Evolutionary conservation across 2,113 vertebrate species (phyloP).

Genomic region (Accipiter virgatus): DNA sequence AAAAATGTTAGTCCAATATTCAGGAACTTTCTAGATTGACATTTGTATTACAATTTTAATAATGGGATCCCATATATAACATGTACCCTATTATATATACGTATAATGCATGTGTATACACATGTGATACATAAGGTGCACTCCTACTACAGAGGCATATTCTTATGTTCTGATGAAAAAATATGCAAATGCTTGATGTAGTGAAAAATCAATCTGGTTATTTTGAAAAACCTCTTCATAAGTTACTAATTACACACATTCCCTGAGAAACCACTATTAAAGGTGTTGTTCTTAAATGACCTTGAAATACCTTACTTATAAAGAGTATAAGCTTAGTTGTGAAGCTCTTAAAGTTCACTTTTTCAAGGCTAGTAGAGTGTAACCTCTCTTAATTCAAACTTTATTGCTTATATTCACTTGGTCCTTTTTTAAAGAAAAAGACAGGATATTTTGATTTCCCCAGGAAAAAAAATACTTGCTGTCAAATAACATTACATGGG

Average conservation of each 20-base stretch:
- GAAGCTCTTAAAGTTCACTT: not conserved
- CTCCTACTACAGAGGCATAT: rapidly evolving
- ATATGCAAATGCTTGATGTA: not conserved
- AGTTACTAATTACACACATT: not conserved
- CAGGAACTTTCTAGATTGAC: not conserved
- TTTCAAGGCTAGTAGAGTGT: not conserved
- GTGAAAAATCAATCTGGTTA: not conserved
- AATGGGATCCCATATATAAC: not conserved
- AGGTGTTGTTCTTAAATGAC: not conserved
- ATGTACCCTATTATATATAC: not conserved
- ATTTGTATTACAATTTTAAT: not conserved
- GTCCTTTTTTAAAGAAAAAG: not conserved
- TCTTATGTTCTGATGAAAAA: not conserved
- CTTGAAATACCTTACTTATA: not conserved
- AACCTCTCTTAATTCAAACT: not conserved
- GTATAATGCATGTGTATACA: not conserved
- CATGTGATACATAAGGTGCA: not conserved
- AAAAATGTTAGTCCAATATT: not conserved
- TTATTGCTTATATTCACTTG: not conserved
- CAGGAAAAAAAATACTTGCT: not conserved
- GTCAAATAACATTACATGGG: not conserved
- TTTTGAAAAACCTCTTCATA: not conserved
- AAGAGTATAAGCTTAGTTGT: not conserved
- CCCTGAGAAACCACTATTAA: not conserved
- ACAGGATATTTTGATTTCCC: not conserved